Evolutionary conservation across 2,797 vertebrate species (phyloP).

Genomic region (Echiichthys vipera): DNA sequence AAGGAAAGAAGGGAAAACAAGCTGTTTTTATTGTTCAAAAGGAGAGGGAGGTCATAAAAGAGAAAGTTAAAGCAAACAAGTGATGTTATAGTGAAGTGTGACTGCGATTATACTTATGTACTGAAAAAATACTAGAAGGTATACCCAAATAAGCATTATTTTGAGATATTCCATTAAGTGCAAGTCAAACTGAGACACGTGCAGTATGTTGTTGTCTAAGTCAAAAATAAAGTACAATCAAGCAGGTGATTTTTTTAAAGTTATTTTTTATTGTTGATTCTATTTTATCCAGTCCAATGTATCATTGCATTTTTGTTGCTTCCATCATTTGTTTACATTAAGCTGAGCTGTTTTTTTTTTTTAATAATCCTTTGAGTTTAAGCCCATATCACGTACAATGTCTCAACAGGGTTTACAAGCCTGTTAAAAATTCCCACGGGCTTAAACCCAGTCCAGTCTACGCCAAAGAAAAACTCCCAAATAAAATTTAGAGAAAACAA

Average conservation of each 20-base stretch:
- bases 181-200: neutral
- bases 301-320: neutral
- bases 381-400: neutral
- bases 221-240: neutral
- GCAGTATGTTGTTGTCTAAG: neutral
- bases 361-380: neutral
- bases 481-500: neutral
- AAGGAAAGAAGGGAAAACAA: slow-evolving; percentile 37
- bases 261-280: neutral
- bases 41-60: slow-evolving; percentile 27
- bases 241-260: neutral
- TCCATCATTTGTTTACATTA: too few species aligned
- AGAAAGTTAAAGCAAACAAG: slow-evolving; percentile 36
- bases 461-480: neutral
- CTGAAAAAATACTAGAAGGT: neutral
- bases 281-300: neutral
- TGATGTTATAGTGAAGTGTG: slow-evolving; percentile 10
- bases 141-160: neutral
- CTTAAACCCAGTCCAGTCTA: neutral
- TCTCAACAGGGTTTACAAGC: neutral
- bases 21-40: slow-evolving; percentile 57
- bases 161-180: neutral
- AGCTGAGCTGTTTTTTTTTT: neutral
- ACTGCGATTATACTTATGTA: slow-evolving; percentile 1
- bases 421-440: neutral